phyloP scores from a whole-genome alignment of 2,797 vertebrate species.

The Nasua narica region DNA sequence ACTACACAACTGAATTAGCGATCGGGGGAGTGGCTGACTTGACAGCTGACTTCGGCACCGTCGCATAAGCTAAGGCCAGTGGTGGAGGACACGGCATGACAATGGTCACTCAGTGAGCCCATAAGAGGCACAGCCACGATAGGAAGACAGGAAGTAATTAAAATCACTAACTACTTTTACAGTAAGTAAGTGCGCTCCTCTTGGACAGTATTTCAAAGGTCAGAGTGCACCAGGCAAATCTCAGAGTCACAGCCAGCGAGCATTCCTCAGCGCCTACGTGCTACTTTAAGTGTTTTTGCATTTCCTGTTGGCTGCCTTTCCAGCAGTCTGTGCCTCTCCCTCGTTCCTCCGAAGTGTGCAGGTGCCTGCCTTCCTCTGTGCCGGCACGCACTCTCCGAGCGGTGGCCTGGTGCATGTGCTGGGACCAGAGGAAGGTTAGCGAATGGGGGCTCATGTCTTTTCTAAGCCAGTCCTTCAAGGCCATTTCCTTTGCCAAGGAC shows the following conservation, averaged over 20 bases:
- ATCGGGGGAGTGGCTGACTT: background rate
- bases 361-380: background rate
- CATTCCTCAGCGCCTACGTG: background rate
- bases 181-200: background rate
- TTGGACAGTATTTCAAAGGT: background rate
- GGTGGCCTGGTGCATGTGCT: background rate
- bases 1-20: background rate
- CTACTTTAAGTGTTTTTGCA: background rate
- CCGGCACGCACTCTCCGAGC: background rate
- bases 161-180: background rate
- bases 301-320: background rate
- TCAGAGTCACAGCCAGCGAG: background rate
- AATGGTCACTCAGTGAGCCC: background rate
- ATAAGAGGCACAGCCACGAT: background rate
- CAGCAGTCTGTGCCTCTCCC: background rate
- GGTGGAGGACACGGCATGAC: background rate
- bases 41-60: background rate
- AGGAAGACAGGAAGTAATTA: background rate
- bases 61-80: background rate
- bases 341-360: background rate
- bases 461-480: background rate
- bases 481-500: background rate
- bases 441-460: background rate
- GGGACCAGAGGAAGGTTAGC: rapidly evolving
- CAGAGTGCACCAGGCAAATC: background rate